Evolutionary conservation across 2,888 invertebrate genomes (phyloP).

Genomic region (Scaptodrosophila latifasciaeformis): DNA sequence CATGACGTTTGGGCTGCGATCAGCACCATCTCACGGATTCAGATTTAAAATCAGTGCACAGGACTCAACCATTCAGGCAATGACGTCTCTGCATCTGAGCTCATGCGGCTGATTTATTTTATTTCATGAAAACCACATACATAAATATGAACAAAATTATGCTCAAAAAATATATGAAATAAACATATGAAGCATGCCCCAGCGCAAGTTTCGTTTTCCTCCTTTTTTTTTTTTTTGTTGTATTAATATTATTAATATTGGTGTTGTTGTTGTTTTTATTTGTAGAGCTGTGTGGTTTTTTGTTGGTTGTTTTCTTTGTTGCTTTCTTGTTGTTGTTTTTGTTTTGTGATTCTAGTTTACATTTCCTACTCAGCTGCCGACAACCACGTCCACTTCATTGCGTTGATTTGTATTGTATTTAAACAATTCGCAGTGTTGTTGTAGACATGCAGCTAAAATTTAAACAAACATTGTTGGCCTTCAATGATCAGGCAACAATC

Average conservation of each 20-base stretch:
- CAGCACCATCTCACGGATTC: slow-evolving; percentile 12
- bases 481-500: slow-evolving; percentile 31
- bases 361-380: slow-evolving; percentile 53
- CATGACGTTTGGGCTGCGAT: slow-evolving; percentile 53
- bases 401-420: slow-evolving; percentile 60
- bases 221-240: not conserved
- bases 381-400: slow-evolving; percentile 45
- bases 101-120: slow-evolving; percentile 63
- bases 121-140: slow-evolving; percentile 56
- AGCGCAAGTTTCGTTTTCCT: slow-evolving; percentile 21
- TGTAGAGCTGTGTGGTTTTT: not conserved
- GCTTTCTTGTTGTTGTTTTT: not conserved
- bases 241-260: not conserved
- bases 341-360: slow-evolving; percentile 51
- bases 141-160: slow-evolving; percentile 61
- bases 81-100: slow-evolving; percentile 55
- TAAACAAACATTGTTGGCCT: slow-evolving; percentile 64
- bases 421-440: slow-evolving; percentile 23
- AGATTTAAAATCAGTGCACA: slow-evolving; percentile 20
- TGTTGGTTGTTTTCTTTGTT: slow-evolving; percentile 7
- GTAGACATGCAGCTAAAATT: slow-evolving; percentile 41
- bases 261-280: slow-evolving; percentile 16
- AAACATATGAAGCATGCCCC: slow-evolving; percentile 53
- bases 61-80: slow-evolving; percentile 20
- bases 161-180: slow-evolving; percentile 57